phyloP scores from a whole-genome alignment of 2,888 invertebrate genomes.

The Hirudinaria manillensis region DNA sequence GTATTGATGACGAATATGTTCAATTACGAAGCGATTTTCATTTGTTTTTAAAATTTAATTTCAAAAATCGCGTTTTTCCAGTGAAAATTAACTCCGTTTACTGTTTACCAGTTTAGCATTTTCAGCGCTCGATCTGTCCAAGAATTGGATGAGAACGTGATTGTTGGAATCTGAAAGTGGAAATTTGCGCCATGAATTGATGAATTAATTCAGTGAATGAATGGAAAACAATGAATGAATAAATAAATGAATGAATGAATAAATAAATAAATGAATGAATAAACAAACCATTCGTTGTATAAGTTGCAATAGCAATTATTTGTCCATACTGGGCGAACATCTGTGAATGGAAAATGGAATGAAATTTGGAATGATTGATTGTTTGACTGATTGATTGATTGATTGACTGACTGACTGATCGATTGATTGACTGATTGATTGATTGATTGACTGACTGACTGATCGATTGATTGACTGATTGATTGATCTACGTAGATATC shows the following conservation, averaged over 20 bases:
- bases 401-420: too few relatives aligned
- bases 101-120: conserved; percentile 6
- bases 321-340: conserved; percentile 10
- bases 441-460: too few relatives aligned
- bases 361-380: background rate
- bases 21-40: background rate
- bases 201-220: background rate
- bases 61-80: background rate
- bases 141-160: conserved; percentile 10
- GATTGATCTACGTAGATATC: background rate
- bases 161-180: background rate
- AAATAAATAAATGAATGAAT: background rate
- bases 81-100: conserved; percentile 2
- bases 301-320: background rate
- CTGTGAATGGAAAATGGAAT: background rate
- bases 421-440: too few relatives aligned
- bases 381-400: too few relatives aligned
- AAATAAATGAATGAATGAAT: background rate
- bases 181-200: background rate
- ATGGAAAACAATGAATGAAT: background rate
- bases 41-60: background rate
- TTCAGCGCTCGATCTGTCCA: conserved; percentile 11
- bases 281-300: conserved; percentile 3
- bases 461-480: too few relatives aligned
- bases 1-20: background rate